These are phyloP conservation scores for Poeciliopsis occidentalis DNA, from an alignment of 2,113 vertebrate species.

Conservation along the genomic window DNA sequence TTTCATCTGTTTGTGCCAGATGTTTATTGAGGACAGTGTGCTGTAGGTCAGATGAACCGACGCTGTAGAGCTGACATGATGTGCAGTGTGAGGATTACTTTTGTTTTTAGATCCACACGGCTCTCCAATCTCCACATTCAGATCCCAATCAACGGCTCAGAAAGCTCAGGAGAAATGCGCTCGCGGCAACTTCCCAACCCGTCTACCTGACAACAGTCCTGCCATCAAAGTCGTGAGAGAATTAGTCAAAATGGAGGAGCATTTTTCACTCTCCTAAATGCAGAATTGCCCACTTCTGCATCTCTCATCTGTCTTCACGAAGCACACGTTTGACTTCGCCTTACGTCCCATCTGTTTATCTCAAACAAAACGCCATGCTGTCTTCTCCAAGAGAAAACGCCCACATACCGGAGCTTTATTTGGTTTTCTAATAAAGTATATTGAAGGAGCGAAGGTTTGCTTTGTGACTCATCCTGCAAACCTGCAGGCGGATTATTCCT, in stretches of 20 bases:
- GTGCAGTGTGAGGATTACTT: conserved; percentile 31
- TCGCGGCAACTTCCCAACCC: conserved; percentile 54
- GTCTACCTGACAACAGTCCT: conserved; percentile 52
- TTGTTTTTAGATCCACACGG: conserved; percentile 19
- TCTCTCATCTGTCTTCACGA: conserved; percentile 22
- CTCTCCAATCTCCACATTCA: conserved; percentile 33
- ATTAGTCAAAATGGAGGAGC: conserved; percentile 4
- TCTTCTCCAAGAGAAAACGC: conserved; percentile 36
- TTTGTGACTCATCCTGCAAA: conserved; percentile 37
- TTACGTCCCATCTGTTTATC: conserved; percentile 44
- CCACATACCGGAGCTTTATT: conserved; percentile 25
- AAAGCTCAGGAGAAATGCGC: conserved; percentile 44
- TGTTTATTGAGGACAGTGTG: conserved; percentile 32
- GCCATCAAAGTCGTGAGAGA: conserved; percentile 39
- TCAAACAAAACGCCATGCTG: conserved; percentile 24
- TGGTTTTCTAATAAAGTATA: conserved; percentile 51
- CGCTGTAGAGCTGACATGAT: conserved; percentile 43
- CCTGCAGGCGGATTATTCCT: conserved; percentile 38
- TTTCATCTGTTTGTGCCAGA: conserved; percentile 27
- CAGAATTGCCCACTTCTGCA: neutral
- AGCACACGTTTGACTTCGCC: conserved; percentile 37
- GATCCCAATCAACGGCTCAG: conserved; percentile 43
- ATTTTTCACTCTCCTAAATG: conserved; percentile 30
- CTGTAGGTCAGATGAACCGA: conserved; percentile 24
- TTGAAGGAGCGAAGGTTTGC: conserved; percentile 40